Base-by-base conservation (phyloP, 2,797 vertebrate species). In the Tiaroga cobitis region DNA sequence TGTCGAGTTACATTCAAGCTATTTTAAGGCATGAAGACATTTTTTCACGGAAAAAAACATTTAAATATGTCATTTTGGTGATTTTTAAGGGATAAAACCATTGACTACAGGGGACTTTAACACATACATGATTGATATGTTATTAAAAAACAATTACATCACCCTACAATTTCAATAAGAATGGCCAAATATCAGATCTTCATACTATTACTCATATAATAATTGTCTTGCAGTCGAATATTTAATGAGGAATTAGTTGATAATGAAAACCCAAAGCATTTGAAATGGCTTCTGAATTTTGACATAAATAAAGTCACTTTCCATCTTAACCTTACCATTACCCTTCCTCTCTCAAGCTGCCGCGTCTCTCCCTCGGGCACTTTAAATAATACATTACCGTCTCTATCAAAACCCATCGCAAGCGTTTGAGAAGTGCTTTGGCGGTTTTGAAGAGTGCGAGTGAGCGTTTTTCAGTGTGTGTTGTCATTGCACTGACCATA, bases 181-280 rank as follows among this genome's bases (percentile, higher is more conserved):
- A 24, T 54, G 19, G 51, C 19, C 19, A 21, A 5, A 61, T 61
- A 26, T 63, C 9, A 19, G 37, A 26, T 8, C 24, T 2, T 61
- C 8, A 10, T 15, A 49, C 43, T 74, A 24, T 21, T 8, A 21
- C 21, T 10, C 72, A 79, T 82, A 68, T 88, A 59, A 70, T 69
- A 43, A 82, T 32, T 41, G 2, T n/a, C 16, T 43, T n/a, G 34
- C 16, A 19, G 13, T n/a, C 77, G 29, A 70, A 86, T 80, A 80
- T 88, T 82, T 75, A 76, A 75, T 63, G 65, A 65, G 24, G 29
- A 49, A 72, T 79, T 85, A 74, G 77, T 81, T 81, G 65, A 70
- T 70, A 81, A 81, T 88, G 51, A 89, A 86, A 79, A 83, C 65
- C 56, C 11, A 67, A 86, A 51, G 5, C 16, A 10, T 56, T 39